Base-by-base conservation (phyloP, 2,888 invertebrate genomes). In the Calameuta filiformis region DNA sequence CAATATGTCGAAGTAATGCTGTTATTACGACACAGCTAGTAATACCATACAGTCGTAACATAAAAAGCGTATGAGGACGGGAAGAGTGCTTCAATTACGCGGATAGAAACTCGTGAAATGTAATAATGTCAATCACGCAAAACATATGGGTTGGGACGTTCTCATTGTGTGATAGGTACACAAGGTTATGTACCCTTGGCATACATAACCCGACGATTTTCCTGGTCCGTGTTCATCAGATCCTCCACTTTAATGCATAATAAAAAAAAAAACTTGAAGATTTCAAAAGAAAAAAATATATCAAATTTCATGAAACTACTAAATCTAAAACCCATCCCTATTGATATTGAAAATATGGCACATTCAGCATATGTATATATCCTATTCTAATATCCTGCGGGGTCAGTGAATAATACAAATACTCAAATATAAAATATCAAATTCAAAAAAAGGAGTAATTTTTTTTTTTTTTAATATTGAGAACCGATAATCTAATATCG, bases 401-500 rank as follows among this genome's bases (percentile, higher is more conserved):
- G 1, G 23, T 23, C 9, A 23, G 9, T 56, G 23, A 56, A 23
- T 56, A 56, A 56, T 56, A 56, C 56, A 56, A 56, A 56, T 23
- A 56, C 56, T 23, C 6, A 23, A 23, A 9, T 9, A 56, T 56
- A 56, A 6, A 23, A 40, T 40, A 40, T 40, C 40, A 40, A 40
- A 40, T 15, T 15, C 1, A 1, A 40, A 40, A 56, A 56, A 56
- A 23, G 23, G 56, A 56, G 23, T 56, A 23, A 23, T 56, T 40
- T 15, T 15, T 0, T 6, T 6, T 15, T 69, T 69, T 31, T 15
- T 71, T 11, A 71, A 71, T 71, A 71, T 71, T 33, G 11, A 33
- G 31, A 71, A 71, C 12, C 31, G 71, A 71, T 71, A 71, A 71
- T 71, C 71, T 71, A 71, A 71, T 71, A 71, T 12, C 71, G 12